Evolutionary conservation across 2,113 vertebrate species (phyloP).

Genomic region (Prolemur simus): DNA sequence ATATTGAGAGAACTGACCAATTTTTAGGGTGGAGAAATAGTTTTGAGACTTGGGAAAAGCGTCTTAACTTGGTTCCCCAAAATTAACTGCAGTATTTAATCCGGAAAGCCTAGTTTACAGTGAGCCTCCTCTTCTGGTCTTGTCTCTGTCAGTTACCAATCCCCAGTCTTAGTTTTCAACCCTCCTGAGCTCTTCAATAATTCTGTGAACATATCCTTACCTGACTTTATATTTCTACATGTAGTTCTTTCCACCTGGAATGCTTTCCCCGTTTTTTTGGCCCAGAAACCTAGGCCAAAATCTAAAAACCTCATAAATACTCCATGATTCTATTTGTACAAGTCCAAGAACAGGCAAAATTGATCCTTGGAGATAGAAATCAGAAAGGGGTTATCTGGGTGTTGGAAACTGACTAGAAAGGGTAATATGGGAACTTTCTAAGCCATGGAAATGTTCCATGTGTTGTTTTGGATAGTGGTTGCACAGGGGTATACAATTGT

Average conservation of each 20-base stretch:
- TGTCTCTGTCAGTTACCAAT: background rate
- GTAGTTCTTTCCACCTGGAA: background rate
- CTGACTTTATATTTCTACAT: background rate
- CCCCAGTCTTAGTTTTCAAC: background rate
- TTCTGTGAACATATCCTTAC: background rate
- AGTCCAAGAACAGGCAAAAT: background rate
- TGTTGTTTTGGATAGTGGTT: slow-evolving; percentile 15
- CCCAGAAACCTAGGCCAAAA: background rate
- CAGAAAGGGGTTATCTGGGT: background rate
- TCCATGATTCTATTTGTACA: background rate
- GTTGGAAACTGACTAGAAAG: background rate
- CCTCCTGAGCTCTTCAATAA: background rate
- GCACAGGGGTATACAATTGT: background rate
- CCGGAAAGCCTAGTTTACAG: background rate
- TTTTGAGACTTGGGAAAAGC: background rate
- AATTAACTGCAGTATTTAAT: background rate
- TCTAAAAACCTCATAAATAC: background rate
- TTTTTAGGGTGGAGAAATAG: slow-evolving; percentile 1
- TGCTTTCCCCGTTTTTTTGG: background rate
- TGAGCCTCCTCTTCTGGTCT: background rate
- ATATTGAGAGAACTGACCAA: background rate
- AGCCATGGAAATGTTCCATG: background rate
- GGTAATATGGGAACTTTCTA: background rate
- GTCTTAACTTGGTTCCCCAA: slow-evolving; percentile 19
- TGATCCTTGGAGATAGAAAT: background rate